These are phyloP conservation scores for Urosaurus nigricauda DNA, from an alignment of 2,797 vertebrate species.

Conservation along the genomic window DNA sequence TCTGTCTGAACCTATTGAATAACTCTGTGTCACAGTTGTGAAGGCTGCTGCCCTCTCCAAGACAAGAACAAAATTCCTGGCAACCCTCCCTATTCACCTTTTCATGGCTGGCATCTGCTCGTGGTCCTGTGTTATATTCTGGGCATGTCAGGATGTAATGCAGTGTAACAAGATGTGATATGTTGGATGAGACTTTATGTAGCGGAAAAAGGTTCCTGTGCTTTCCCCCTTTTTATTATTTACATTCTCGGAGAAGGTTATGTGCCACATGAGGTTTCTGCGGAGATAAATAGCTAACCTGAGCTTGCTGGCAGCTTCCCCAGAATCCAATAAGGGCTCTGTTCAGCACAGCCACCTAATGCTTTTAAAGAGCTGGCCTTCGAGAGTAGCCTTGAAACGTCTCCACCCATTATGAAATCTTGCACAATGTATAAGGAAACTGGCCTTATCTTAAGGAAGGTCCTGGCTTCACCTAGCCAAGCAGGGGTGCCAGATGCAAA, in stretches of 20 bases:
- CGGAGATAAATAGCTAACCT: slow-evolving; percentile 49
- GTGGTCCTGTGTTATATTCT: slow-evolving; percentile 36
- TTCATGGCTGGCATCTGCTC: slow-evolving; percentile 7
- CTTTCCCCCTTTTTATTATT: slow-evolving; percentile 60
- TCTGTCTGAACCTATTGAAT: not conserved
- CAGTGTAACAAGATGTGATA: slow-evolving; percentile 40
- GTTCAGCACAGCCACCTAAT: not conserved
- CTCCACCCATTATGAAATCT: not conserved
- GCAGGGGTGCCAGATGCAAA: no score
- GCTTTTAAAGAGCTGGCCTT: slow-evolving; percentile 32
- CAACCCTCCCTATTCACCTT: not conserved
- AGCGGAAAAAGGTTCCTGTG: slow-evolving; percentile 54
- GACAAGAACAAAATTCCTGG: not conserved
- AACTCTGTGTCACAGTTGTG: not conserved
- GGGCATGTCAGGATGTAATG: slow-evolving; percentile 49
- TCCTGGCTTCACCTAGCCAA: not conserved
- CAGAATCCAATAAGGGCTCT: slow-evolving; percentile 22
- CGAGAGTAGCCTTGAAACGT: slow-evolving; percentile 4
- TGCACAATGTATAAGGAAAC: not conserved
- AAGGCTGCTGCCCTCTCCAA: not conserved
- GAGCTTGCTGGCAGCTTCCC: slow-evolving; percentile 53
- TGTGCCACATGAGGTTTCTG: slow-evolving; percentile 47
- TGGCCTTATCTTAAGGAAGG: not conserved
- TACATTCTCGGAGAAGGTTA: slow-evolving; percentile 62
- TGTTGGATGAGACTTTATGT: slow-evolving; percentile 60